phyloP scores from a whole-genome alignment of 1,140 invertebrate species.

The Rhyacophila brunnea region DNA sequence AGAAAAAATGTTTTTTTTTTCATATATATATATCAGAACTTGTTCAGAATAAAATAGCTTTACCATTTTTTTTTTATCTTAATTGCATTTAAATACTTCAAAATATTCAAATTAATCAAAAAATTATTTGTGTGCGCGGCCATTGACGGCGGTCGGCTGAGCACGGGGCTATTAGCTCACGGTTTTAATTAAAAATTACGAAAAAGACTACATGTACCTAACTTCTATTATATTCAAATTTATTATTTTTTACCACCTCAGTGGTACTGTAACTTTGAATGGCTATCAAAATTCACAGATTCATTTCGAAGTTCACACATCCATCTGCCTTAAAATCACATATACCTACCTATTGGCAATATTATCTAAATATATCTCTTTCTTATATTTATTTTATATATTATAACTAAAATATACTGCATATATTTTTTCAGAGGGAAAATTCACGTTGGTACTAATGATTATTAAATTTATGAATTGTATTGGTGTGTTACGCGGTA shows the following conservation, averaged over 20 bases:
- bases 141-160: background rate
- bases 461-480: no score
- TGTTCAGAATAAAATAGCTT: slow-evolving; percentile 8
- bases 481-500: no score
- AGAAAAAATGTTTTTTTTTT: slow-evolving; percentile 3
- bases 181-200: slow-evolving; percentile 34
- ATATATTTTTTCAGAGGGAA: no score
- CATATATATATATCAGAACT: slow-evolving; percentile 7
- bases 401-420: no score
- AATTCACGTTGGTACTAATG: no score
- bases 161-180: slow-evolving; percentile 18
- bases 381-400: no score
- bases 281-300: no score
- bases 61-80: slow-evolving; percentile 31
- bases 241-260: slow-evolving; percentile 17
- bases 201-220: slow-evolving; percentile 12
- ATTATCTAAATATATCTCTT: no score
- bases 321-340: no score
- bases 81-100: slow-evolving; percentile 34
- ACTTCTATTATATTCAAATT: slow-evolving; percentile 30
- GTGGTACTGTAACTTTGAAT: no score
- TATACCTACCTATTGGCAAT: no score
- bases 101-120: slow-evolving; percentile 36
- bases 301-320: no score
- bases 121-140: slow-evolving; percentile 24